phyloP scores from a whole-genome alignment of 2,888 invertebrate species.

The Penaeus monodon region DNA sequence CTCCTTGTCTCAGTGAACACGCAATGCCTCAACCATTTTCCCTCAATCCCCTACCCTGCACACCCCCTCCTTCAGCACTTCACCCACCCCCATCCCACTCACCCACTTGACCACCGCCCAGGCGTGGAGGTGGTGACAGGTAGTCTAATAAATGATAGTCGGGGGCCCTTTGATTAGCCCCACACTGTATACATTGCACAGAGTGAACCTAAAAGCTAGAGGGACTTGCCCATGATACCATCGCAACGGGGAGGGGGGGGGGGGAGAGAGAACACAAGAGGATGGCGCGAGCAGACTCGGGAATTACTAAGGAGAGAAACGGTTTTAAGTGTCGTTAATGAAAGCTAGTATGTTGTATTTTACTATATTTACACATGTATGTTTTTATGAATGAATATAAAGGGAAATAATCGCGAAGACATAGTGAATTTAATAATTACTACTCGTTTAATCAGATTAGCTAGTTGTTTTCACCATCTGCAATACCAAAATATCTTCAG shows the following conservation, averaged over 20 bases:
- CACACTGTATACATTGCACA: slow-evolving; percentile 44
- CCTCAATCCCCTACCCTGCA: not conserved
- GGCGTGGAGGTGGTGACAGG: slow-evolving; percentile 51
- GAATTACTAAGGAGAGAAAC: no score
- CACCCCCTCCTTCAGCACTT: not conserved
- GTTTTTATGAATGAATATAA: no score
- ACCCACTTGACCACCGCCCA: not conserved
- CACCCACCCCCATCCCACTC: not conserved
- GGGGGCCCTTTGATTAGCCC: slow-evolving; percentile 49
- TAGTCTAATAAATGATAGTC: slow-evolving; percentile 48
- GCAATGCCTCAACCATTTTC: not conserved
- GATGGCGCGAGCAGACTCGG: no score
- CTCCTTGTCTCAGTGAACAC: not conserved
- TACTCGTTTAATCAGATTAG: no score
- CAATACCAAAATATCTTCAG: no score
- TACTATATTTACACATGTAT: no score
- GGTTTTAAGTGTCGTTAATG: no score
- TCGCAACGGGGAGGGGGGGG: not conserved
- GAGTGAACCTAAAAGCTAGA: slow-evolving; percentile 33
- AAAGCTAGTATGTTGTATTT: no score
- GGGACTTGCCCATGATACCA: slow-evolving; percentile 33
- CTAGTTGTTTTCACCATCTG: no score
- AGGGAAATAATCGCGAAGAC: no score
- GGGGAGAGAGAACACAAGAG: no score
- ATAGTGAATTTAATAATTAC: no score